These are phyloP conservation scores for Pelodiscus sinensis DNA, from an alignment of 2,113 vertebrate species.

Conservation along the genomic window DNA sequence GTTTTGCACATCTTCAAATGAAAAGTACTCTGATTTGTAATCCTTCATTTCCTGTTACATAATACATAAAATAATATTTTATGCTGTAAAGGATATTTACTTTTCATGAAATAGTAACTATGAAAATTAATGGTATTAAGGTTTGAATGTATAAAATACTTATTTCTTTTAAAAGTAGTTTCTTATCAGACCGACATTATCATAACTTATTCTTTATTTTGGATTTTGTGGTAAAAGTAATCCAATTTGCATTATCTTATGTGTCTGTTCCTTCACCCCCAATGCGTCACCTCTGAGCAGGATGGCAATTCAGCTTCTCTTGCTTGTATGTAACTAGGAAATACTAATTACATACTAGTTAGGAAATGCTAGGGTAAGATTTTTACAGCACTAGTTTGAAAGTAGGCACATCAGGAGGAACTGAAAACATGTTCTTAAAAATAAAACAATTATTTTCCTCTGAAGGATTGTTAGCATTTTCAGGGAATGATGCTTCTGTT, in stretches of 20 bases:
- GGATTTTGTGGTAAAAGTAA: background rate
- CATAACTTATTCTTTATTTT: background rate
- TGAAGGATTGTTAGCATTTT: background rate
- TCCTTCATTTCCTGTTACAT: background rate
- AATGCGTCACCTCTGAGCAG: background rate
- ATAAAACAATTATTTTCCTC: background rate
- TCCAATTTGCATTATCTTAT: background rate
- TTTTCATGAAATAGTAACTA: background rate
- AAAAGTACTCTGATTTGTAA: too few species aligned
- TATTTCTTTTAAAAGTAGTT: background rate
- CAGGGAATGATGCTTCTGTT: background rate
- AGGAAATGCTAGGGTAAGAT: background rate
- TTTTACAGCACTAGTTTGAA: background rate
- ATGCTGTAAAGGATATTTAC: background rate
- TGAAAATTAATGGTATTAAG: too few species aligned
- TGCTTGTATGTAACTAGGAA: background rate
- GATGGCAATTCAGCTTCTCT: background rate
- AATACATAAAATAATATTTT: background rate
- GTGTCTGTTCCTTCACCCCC: background rate
- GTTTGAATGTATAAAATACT: background rate
- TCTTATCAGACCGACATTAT: background rate
- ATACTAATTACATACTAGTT: background rate
- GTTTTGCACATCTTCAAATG: too few species aligned
- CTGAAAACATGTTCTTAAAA: background rate
- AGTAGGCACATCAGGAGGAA: background rate